Base-by-base conservation (phyloP, 2,888 invertebrate genomes). In the Bimastos eiseni region DNA sequence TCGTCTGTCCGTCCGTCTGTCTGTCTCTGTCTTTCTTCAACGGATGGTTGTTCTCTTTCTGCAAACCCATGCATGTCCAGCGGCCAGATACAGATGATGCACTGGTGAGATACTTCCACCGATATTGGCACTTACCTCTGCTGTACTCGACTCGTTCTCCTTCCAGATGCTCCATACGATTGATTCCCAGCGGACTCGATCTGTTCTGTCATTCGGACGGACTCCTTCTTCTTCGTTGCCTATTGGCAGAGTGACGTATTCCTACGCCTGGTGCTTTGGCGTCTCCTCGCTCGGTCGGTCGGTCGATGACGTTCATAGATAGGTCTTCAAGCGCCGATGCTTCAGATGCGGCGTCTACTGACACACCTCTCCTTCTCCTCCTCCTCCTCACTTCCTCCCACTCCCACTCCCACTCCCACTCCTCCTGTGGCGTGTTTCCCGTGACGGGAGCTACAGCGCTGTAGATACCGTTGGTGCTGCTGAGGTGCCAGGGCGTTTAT, bases 401-500 rank as follows among this genome's bases (percentile, higher is more conserved):
- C 6, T 49, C 49, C 24, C 24, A 1, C 21, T 49, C 49, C 49
- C 24, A 19, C 49, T 49, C n/a, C 49, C 24, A 4, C 70, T 70
- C 30, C 70, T 70, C 30, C 70, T 70, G 70, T 70, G 70, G 70
- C n/a, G 6, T 70, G 30, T 70, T 70, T 70, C 70, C 70, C n/a
- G 70, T 30, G 0, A 8, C 70, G 70, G 70, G 70, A 30, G 70
- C 70, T 30, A n/a, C n/a, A n/a, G n/a, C n/a, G n/a, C n/a, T n/a
- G n/a, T n/a, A 70, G 70, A 70, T 70, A n/a, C 13, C 70, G 70
- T 70, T n/a, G 70, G 30, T 70, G 70, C 70, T 70, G 70, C 70
- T 70, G 70, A 70, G 70, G 30, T 70, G 70, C 70, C 70, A 70
- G n/a, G 70, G 70, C 70, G 70, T 70, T 70, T 70, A 70, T n/a